These are phyloP conservation scores for Drosophila pruinosa DNA, from an alignment of 1,140 invertebrate genomes.

Conservation along the genomic window DNA sequence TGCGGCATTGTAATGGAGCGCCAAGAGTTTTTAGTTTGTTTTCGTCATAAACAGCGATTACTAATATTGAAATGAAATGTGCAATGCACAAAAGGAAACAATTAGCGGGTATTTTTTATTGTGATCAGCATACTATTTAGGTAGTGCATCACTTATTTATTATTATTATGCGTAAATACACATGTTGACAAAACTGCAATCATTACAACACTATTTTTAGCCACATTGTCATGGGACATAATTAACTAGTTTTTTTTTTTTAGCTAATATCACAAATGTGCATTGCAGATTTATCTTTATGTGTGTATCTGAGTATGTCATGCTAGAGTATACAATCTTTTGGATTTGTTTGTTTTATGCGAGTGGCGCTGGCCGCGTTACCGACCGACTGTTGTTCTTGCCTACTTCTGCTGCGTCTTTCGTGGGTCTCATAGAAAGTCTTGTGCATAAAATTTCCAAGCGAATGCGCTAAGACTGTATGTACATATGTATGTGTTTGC, in stretches of 20 bases:
- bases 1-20: conserved; percentile 32
- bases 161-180: background rate
- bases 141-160: too few relatives aligned
- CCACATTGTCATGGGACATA: background rate
- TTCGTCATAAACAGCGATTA: conserved; percentile 6
- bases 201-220: background rate
- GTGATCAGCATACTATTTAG: too few relatives aligned
- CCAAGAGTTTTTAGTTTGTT: conserved; percentile 31
- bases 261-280: background rate
- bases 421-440: conserved; percentile 13
- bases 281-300: background rate
- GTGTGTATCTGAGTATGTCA: background rate
- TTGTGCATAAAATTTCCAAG: conserved; percentile 6
- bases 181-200: background rate
- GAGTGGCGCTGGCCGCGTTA: conserved; percentile 8
- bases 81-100: conserved; percentile 2
- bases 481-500: background rate
- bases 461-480: background rate
- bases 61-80: conserved; percentile 24
- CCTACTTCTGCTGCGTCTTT: background rate
- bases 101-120: background rate
- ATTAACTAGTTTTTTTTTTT: background rate
- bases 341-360: conserved; percentile 46
- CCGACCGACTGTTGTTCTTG: conserved; percentile 17
- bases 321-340: conserved; percentile 3